These are phyloP conservation scores for Halichondria panicea DNA, from an alignment of 37 sponge, comb jelly and placozoan species.

Conservation along the genomic window DNA sequence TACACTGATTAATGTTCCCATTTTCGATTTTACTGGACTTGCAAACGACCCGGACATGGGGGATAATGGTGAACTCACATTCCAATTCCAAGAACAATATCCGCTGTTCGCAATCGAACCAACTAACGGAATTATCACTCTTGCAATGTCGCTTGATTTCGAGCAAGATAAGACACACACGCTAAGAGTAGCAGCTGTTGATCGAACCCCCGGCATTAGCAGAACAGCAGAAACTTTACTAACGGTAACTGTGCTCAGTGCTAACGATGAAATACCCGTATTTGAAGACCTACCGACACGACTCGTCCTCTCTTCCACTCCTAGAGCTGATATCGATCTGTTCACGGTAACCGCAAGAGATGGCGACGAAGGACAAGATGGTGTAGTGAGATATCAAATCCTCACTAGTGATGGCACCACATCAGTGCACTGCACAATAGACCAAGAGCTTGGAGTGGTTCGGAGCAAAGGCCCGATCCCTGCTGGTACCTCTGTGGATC, in stretches of 20 bases:
- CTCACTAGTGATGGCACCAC: constrained; percentile 9
- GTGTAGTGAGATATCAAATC: constrained; percentile 6
- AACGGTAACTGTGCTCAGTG: constrained; percentile 19
- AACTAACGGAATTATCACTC: constrained; percentile 30
- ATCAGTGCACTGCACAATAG: too few relatives aligned
- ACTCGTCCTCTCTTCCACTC: constrained; percentile 32
- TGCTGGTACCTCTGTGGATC: not conserved
- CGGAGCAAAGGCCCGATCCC: constrained; percentile 29
- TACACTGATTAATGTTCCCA: not conserved
- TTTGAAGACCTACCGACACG: constrained; percentile 14
- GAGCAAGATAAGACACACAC: constrained; percentile 28
- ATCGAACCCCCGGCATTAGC: constrained; percentile 13
- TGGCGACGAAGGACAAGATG: constrained; percentile 40
- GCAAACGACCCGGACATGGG: constrained; percentile 59
- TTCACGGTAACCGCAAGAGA: constrained; percentile 53
- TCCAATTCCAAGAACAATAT: constrained; percentile 5
- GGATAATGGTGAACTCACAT: constrained; percentile 35
- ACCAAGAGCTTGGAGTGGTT: constrained; percentile 43
- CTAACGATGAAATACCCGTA: constrained; percentile 51
- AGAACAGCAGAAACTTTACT: constrained; percentile 34
- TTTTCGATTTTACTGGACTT: constrained; percentile 14
- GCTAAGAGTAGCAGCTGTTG: constrained; percentile 49
- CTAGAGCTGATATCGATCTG: constrained; percentile 19
- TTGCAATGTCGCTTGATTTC: constrained; percentile 40
- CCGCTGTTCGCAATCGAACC: constrained; percentile 40